phyloP scores from a whole-genome alignment of 2,797 vertebrate genomes.

The Ceyx erithaca region DNA sequence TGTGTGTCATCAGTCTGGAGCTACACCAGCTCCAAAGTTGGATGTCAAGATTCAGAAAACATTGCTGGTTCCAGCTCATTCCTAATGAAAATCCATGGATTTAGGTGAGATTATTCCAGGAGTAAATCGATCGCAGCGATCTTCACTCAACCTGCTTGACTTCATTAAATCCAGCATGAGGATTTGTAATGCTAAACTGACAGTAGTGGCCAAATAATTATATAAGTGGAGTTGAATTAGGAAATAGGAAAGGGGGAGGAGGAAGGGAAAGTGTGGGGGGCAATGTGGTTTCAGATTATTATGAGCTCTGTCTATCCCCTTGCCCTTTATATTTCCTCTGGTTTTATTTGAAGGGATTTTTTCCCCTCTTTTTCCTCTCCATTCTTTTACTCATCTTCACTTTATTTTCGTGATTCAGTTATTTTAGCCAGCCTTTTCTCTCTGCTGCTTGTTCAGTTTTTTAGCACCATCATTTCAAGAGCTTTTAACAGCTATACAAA shows the following conservation, averaged over 20 bases:
- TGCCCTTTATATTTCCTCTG: not conserved
- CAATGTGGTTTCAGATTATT: not conserved
- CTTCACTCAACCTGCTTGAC: not conserved
- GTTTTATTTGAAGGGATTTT: not conserved
- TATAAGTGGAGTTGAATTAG: not conserved
- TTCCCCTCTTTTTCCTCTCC: not conserved
- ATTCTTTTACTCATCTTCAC: not conserved
- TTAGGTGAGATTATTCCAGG: not conserved
- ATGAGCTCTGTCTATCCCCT: not conserved
- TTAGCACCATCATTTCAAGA: not conserved
- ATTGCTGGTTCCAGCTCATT: slow-evolving; percentile 26
- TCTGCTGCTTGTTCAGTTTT: not conserved
- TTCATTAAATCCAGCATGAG: not conserved
- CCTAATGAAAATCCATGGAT: slow-evolving; percentile 33
- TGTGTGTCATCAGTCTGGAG: slow-evolving; percentile 57
- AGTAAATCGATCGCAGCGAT: not conserved
- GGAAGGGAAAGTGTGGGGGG: not conserved
- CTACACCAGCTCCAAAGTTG: slow-evolving; percentile 22
- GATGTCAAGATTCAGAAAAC: slow-evolving; percentile 31
- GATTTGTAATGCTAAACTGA: slow-evolving; percentile 15
- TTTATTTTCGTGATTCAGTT: not conserved
- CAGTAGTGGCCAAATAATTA: not conserved
- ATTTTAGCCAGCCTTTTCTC: not conserved
- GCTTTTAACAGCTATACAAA: not conserved
- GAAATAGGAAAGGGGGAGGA: not conserved